Conservation (phyloP, 35 echinoderm and acorn worm species). For the Heliocidaris erythrogramma region DNA sequence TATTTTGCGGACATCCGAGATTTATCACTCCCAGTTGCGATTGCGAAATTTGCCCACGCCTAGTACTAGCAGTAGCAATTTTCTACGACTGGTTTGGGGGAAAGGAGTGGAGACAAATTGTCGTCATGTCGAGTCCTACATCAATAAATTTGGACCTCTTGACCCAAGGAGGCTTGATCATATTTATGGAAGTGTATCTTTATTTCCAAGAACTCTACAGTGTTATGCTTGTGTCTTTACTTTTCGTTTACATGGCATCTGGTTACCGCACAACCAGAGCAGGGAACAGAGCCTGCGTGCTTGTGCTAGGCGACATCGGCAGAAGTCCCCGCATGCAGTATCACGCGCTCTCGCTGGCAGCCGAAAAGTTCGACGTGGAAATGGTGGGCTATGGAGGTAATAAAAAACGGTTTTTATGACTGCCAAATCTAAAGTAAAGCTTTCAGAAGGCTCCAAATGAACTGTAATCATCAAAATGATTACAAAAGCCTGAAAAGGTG, state of each 20-base stretch:
- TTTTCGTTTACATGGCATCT: slow-evolving; percentile 82
- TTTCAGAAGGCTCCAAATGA: too few species aligned
- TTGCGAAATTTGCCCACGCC: too few species aligned
- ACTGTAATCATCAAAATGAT: too few species aligned
- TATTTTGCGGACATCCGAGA: too few species aligned
- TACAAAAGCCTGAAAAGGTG: too few species aligned
- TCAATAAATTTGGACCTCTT: slow-evolving; percentile 62
- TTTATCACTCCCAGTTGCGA: too few species aligned
- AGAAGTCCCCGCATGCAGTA: slow-evolving; percentile 98
- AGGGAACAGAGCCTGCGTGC: slow-evolving; percentile 75
- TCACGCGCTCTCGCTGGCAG: slow-evolving; percentile 84
- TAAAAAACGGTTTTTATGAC: not conserved
- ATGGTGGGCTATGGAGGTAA: slow-evolving; percentile 96
- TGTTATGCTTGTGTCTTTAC: slow-evolving; percentile 79
- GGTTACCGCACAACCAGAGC: slow-evolving; percentile 71
- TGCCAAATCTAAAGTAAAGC: too few species aligned
- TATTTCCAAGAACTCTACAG: slow-evolving; percentile 84
- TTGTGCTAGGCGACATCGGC: slow-evolving; percentile 94
- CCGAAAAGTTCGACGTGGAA: slow-evolving; percentile 77
- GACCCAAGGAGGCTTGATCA: slow-evolving; percentile 64
- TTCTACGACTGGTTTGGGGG: too few species aligned
- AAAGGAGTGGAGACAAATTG: not conserved
- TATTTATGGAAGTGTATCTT: slow-evolving; percentile 94
- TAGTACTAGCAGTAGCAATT: too few species aligned
- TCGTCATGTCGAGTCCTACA: slow-evolving; percentile 25